A percentile compares a stretch with the other conserved stretches of the same genome.
phyloP scores from a whole-genome alignment of 2,888 invertebrate species.

The Cosmia trapezina region DNA sequence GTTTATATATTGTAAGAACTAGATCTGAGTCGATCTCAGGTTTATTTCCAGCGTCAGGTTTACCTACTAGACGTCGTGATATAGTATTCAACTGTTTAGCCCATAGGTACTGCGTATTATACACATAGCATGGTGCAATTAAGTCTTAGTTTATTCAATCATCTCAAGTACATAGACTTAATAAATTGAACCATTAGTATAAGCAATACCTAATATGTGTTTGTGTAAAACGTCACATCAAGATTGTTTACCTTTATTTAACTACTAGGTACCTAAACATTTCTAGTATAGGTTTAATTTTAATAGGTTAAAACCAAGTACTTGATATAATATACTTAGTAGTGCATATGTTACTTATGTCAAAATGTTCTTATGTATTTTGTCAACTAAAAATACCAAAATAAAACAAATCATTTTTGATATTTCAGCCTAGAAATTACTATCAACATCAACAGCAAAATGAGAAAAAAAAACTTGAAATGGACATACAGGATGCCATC shows the following conservation, averaged over 20 bases:
- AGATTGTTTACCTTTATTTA: no score
- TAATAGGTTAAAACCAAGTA: no score
- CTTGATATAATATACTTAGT: no score
- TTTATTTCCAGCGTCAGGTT: constrained; percentile 23
- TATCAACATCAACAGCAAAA: constrained; percentile 70
- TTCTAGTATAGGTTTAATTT: no score
- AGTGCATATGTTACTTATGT: neutral
- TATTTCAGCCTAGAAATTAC: constrained; percentile 70
- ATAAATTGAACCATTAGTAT: no score
- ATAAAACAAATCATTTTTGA: neutral
- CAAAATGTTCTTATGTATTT: neutral
- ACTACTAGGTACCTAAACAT: no score
- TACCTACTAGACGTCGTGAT: neutral
- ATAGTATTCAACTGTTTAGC: neutral
- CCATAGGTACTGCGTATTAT: neutral
- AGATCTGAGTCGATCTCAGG: constrained; percentile 15
- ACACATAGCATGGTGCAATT: neutral
- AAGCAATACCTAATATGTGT: no score
- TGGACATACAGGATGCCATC: constrained; percentile 82
- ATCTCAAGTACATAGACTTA: no score
- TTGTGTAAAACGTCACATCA: no score
- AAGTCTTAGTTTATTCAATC: neutral
- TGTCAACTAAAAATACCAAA: neutral
- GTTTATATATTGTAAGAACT: neutral
- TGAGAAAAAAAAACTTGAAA: constrained; percentile 78